Evolutionary conservation across 1,140 invertebrate species (phyloP).

Genomic region (Varroa destructor): DNA sequence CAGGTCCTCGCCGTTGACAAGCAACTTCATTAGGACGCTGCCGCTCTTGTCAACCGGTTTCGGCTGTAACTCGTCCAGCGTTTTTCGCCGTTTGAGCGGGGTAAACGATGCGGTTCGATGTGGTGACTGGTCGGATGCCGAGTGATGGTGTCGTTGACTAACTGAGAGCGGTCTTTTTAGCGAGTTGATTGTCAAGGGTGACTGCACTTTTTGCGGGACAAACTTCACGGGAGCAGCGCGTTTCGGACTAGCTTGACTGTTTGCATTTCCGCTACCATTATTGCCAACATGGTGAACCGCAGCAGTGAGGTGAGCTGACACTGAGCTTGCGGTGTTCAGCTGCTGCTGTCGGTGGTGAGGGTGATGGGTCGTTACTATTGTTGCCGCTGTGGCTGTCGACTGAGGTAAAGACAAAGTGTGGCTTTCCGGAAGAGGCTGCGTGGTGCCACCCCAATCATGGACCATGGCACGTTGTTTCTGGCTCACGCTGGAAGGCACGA

Average conservation of each 20-base stretch:
- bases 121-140: neutral
- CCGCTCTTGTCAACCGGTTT: slow-evolving; percentile 37
- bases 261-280: no score
- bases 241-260: neutral
- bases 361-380: no score
- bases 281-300: neutral
- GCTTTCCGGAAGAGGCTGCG: slow-evolving; percentile 20
- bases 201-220: slow-evolving; percentile 9
- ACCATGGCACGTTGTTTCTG: slow-evolving; percentile 27
- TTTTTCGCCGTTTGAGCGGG: slow-evolving; percentile 24
- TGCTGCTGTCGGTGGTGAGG: neutral
- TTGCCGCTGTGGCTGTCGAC: no score
- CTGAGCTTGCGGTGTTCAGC: no score
- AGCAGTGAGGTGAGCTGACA: neutral
- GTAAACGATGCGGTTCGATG: neutral
- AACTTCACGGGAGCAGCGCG: slow-evolving; percentile 1
- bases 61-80: slow-evolving; percentile 17
- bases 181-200: slow-evolving; percentile 13
- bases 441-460: slow-evolving; percentile 23
- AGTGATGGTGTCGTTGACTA: neutral
- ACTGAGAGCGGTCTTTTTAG: slow-evolving; percentile 26
- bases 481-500: slow-evolving; percentile 22
- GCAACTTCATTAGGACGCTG: slow-evolving; percentile 74
- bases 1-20: slow-evolving; percentile 78
- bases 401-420: neutral